Evolutionary conservation across 2,888 invertebrate genomes (phyloP).

Genomic region (Phytoseiulus persimilis): DNA sequence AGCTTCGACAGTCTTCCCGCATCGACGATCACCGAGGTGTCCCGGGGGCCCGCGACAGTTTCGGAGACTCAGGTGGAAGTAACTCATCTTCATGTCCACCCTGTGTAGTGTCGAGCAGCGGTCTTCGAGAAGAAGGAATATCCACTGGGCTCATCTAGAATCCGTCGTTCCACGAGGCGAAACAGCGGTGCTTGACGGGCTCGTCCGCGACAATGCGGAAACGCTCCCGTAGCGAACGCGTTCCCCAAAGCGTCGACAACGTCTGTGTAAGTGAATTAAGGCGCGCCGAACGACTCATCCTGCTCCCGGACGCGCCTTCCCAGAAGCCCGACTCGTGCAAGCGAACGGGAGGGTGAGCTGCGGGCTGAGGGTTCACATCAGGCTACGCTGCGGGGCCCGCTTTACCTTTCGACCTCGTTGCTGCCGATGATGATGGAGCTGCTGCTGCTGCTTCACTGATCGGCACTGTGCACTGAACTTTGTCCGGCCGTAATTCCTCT

Average conservation of each 20-base stretch:
- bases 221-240: neutral
- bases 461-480: neutral
- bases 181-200: neutral
- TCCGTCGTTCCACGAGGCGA: neutral
- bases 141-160: neutral
- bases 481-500: neutral
- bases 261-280: neutral
- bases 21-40: neutral
- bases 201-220: neutral
- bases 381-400: neutral
- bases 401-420: conserved; percentile 5
- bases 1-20: neutral
- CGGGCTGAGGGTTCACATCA: neutral
- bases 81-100: neutral
- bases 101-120: neutral
- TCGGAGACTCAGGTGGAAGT: neutral
- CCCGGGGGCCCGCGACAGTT: neutral
- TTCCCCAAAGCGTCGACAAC: neutral
- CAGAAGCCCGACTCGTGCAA: neutral
- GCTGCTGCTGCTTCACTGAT: neutral
- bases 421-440: neutral
- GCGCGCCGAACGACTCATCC: neutral
- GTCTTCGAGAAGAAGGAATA: neutral
- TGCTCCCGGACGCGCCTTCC: neutral
- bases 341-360: neutral